Evolutionary conservation across 2,888 invertebrate genomes (phyloP), one percentile per base, ranked within the genome.

Genomic region (Penaeus monodon): DNA sequence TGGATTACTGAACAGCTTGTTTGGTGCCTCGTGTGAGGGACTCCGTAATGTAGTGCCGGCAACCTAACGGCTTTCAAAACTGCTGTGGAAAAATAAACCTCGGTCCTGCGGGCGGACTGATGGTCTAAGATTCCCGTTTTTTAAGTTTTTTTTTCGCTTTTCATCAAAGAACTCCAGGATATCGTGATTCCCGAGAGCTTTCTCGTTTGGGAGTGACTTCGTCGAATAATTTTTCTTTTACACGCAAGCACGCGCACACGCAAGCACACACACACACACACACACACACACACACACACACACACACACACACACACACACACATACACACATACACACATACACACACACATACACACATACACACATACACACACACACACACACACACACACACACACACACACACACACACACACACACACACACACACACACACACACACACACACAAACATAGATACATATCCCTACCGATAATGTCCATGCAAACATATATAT

Each of bases 291-390:
- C 27, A 73, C 27, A 33, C 27, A 73, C 27, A 73, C 27, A 33
- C 27, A 33, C 27, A 73, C 27, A 33, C 27, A 73, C 27, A 73
- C 27, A 33, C 27, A 73, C 27, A 73, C 27, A n/a, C 68, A 68
- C 24, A 68, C n/a, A 68, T 10, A 68, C 68, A 68, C 22, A 68
- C 68, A 68, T 17, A 70, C 22, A 70, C 22, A 70, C 22, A 70
- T 17, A 70, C 22, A 70, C 22, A 70, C 22, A 70, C 22, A 70
- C 22, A 70, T 17, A 70, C 22, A 70, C 22, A 70, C 22, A 70
- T 17, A 70, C 10, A 77, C 20, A 73, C 27, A 79, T 78, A 78
- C 64, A 78, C n/a, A 78, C 64, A 78, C 64, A n/a, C 24, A 57
- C 64, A 57, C 64, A 57, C 12, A n/a, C 64, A 22, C 64, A 63